Conservation (phyloP, 2,113 vertebrate genomes). For the Pedetes capensis region DNA sequence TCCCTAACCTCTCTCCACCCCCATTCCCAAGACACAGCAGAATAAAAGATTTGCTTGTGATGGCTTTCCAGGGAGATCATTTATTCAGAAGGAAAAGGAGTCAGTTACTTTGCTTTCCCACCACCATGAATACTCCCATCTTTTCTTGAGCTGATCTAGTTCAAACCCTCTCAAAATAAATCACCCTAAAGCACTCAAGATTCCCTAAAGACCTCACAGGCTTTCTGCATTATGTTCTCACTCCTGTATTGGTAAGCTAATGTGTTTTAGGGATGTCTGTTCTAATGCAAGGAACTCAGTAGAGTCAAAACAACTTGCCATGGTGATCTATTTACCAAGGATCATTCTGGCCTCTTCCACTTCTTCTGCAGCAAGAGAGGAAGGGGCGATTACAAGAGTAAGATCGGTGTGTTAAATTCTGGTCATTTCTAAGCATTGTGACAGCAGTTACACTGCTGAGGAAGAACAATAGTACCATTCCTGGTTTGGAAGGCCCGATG, state of each 20-base stretch:
- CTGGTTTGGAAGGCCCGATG: constrained; percentile 14
- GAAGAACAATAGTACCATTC: constrained; percentile 6
- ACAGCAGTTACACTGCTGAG: constrained; percentile 17
- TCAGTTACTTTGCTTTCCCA: constrained; percentile 58
- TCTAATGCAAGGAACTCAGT: constrained; percentile 80
- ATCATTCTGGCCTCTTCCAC: neutral
- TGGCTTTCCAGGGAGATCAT: constrained; percentile 51
- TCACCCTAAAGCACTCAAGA: constrained; percentile 84
- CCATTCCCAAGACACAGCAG: neutral
- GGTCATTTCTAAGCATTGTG: constrained; percentile 13
- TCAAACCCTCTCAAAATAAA: constrained; percentile 83
- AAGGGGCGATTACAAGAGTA: constrained; percentile 47
- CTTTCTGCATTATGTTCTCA: constrained; percentile 81
- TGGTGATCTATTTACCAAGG: constrained; percentile 47
- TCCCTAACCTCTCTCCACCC: neutral
- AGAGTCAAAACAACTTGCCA: constrained; percentile 69
- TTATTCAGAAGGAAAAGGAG: constrained; percentile 46
- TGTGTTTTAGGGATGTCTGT: constrained; percentile 81
- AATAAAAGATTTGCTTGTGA: constrained; percentile 36
- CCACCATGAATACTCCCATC: constrained; percentile 74
- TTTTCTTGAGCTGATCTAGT: constrained; percentile 79
- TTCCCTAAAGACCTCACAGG: constrained; percentile 79
- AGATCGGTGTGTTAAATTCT: constrained; percentile 18
- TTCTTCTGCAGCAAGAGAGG: constrained; percentile 49
- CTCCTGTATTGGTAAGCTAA: constrained; percentile 79